Base-by-base conservation (phyloP, 2,797 vertebrate species). In the Muscicapa comitata region DNA sequence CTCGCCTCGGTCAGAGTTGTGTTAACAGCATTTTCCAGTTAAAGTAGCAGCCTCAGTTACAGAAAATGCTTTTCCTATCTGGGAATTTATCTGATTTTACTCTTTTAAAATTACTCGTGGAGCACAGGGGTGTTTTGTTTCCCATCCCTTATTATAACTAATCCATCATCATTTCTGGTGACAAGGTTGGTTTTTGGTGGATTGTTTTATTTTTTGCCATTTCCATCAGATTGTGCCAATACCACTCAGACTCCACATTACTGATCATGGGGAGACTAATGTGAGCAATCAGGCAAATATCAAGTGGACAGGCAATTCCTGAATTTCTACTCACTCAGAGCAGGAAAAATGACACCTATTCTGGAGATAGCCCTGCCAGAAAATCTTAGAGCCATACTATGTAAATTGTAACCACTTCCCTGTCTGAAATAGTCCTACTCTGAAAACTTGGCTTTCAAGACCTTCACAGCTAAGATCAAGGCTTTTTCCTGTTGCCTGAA, bases 11-110 rank as follows among this genome's bases (percentile, higher is more conserved):
- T 61, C 82, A 83, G 82, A 19, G n/a, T 94, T 68, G 74, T 89
- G 47, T 65, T 68, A 88, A 86, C 79, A 94, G 76, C 79, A 40
- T 66, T 91, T 96, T 74, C 89, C 82, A 85, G 54, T 94, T 91
- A 90, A 95, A 93, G 93, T 7, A 75, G 72, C 42, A 74, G 63
- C 65, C 38, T 55, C 40, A 21, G 59, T 61, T 73, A 77, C 45
- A 88, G 83, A 83, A 88, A 90, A 68, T 71, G 61, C 71, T 92
- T 92, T 74, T 82, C 61, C 58, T 94, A 48, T 70, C 77, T 73
- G 33, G 37, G 28, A 63, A 70, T 73, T 72, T 82, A 59, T 68
- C 71, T 92, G 73, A 50, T 74, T 72, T 54, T 29, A 53, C 43
- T 62, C 43, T 57, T 72, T 73, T 75, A 28, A 59, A 86, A 90